Conservation (phyloP, 2,113 vertebrate genomes). For the Phoenicopterus ruber region DNA sequence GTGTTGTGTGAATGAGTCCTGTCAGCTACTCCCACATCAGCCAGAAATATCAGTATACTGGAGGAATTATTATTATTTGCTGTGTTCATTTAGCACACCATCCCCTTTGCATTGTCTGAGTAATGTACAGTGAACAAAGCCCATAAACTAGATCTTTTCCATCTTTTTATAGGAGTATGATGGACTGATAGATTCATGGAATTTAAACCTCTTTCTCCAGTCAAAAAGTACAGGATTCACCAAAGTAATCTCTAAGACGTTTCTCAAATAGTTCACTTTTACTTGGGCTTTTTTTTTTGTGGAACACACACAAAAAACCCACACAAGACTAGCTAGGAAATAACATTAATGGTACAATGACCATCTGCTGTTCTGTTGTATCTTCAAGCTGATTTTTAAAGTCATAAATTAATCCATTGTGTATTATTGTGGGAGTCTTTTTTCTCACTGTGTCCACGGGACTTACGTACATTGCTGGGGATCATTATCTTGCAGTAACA, state of each 20-base stretch:
- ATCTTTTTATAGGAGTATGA: not conserved
- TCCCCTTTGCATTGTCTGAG: not conserved
- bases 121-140: not conserved
- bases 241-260: not conserved
- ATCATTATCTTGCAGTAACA: not conserved
- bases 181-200: not conserved
- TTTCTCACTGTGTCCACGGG: not conserved
- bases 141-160: not conserved
- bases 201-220: not conserved
- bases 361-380: not conserved
- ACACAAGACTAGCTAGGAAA: not conserved
- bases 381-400: not conserved
- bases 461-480: not conserved
- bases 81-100: not conserved
- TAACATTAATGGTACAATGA: not conserved
- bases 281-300: not conserved
- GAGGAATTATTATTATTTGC: not conserved
- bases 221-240: not conserved
- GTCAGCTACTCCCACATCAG: not conserved
- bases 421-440: not conserved
- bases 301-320: rapidly evolving
- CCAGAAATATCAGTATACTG: not conserved
- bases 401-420: not conserved
- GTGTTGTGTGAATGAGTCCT: not conserved
- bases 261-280: not conserved